Percentiles rank a stretch among this genome's conserved stretches.
Conservation (phyloP, 2,113 vertebrate species). For the Oryzias celebensis region DNA sequence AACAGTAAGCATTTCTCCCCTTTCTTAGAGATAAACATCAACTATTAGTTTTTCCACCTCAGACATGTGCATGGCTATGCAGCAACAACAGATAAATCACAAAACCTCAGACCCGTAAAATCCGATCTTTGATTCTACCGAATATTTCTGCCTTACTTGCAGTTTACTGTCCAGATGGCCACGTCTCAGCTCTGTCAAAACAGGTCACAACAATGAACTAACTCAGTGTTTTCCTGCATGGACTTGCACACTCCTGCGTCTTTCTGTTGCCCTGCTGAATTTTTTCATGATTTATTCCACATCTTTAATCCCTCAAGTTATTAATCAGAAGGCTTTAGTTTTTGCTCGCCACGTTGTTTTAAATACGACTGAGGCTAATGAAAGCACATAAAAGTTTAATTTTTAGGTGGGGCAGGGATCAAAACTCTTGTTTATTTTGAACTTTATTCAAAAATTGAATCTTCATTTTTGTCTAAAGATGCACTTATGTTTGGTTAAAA, state of each 20-base stretch:
- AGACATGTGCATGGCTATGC: background rate
- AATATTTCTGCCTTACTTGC: slow-evolving; percentile 5
- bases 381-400: no score
- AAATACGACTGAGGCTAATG: slow-evolving; percentile 1
- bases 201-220: slow-evolving; percentile 7
- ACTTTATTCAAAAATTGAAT: no score
- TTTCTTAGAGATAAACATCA: background rate
- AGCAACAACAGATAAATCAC: slow-evolving; percentile 1
- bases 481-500: no score
- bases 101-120: background rate
- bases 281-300: slow-evolving; percentile 32
- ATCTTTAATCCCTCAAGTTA: slow-evolving; percentile 1
- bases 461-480: no score
- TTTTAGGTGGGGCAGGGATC: no score
- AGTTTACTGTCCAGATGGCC: slow-evolving; percentile 39
- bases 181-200: slow-evolving; percentile 14
- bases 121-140: background rate
- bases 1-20: background rate
- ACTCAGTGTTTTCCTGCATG: slow-evolving; percentile 24
- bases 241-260: slow-evolving; percentile 15
- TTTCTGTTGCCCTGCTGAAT: slow-evolving; percentile 7
- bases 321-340: background rate
- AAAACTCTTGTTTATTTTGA: no score
- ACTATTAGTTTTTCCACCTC: background rate
- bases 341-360: background rate